These are phyloP conservation scores for Malacoctenus gilli DNA, from an alignment of 2,797 vertebrate species.

Conservation along the genomic window DNA sequence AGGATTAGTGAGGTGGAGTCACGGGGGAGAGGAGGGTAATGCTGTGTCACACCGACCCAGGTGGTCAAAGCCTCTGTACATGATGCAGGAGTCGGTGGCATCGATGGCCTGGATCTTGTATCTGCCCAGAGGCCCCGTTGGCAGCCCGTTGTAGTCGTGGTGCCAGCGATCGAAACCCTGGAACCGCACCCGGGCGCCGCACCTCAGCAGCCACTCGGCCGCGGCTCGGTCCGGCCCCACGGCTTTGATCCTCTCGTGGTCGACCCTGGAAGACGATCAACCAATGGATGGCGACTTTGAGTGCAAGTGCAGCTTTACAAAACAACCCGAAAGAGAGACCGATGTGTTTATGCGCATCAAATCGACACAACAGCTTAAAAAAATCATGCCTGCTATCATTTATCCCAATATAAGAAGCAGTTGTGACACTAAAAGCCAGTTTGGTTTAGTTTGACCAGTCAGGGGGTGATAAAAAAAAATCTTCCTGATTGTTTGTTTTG, in stretches of 20 bases:
- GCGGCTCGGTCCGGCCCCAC: conserved; percentile 92
- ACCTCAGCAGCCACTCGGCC: conserved; percentile 95
- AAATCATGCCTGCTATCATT: no score
- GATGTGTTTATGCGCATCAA: no score
- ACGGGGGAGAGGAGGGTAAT: conserved; percentile 17
- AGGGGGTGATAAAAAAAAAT: no score
- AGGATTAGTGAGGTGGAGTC: conserved; percentile 1
- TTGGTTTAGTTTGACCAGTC: no score
- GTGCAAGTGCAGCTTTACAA: no score
- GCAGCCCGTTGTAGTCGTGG: conserved; percentile 92
- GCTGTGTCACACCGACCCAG: conserved; percentile 82
- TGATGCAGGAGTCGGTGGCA: conserved; percentile 95
- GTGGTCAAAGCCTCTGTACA: conserved; percentile 92
- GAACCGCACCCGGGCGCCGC: conserved; percentile 90
- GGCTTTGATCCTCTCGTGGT: conserved; percentile 88
- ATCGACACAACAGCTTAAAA: no score
- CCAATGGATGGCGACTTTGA: neutral
- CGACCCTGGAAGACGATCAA: conserved; percentile 87
- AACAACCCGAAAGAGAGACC: no score
- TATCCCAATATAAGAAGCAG: no score
- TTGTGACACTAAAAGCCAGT: no score
- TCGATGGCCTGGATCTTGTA: conserved; percentile 93
- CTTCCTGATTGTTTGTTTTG: no score
- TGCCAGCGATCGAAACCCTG: conserved; percentile 90
- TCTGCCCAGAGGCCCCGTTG: conserved; percentile 85